phyloP scores from a whole-genome alignment of 2,113 vertebrate genomes.

The Desmodus rotundus region DNA sequence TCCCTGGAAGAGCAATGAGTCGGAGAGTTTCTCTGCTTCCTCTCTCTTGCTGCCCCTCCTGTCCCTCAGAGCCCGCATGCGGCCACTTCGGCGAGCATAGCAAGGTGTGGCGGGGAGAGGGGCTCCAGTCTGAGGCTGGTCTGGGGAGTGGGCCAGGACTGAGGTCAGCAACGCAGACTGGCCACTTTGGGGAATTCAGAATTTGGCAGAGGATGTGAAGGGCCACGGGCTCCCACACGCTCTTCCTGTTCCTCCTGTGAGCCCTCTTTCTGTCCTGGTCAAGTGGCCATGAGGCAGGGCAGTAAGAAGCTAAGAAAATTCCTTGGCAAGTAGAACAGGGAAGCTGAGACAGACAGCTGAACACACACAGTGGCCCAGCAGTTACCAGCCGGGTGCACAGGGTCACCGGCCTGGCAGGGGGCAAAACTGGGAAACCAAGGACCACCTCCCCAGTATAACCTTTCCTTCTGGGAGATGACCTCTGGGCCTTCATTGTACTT shows the following conservation, averaged over 20 bases:
- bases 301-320: too few relatives aligned
- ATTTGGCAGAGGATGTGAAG: not conserved
- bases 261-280: not conserved
- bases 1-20: not conserved
- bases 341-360: too few relatives aligned
- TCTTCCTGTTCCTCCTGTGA: not conserved
- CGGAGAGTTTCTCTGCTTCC: not conserved
- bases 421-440: too few relatives aligned
- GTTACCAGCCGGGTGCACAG: too few relatives aligned
- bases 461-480: too few relatives aligned
- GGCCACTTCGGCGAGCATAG: not conserved
- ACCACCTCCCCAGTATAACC: too few relatives aligned
- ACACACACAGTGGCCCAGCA: too few relatives aligned
- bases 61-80: not conserved
- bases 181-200: not conserved
- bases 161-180: not conserved
- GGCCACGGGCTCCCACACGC: too few relatives aligned
- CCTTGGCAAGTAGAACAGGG: too few relatives aligned
- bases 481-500: too few relatives aligned
- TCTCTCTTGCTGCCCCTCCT: not conserved
- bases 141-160: not conserved
- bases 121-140: not conserved
- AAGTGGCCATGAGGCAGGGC: not conserved
- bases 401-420: too few relatives aligned
- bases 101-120: not conserved